Evolutionary conservation across 2,113 vertebrate species (phyloP).

Genomic region (Microcebus griseorufus): DNA sequence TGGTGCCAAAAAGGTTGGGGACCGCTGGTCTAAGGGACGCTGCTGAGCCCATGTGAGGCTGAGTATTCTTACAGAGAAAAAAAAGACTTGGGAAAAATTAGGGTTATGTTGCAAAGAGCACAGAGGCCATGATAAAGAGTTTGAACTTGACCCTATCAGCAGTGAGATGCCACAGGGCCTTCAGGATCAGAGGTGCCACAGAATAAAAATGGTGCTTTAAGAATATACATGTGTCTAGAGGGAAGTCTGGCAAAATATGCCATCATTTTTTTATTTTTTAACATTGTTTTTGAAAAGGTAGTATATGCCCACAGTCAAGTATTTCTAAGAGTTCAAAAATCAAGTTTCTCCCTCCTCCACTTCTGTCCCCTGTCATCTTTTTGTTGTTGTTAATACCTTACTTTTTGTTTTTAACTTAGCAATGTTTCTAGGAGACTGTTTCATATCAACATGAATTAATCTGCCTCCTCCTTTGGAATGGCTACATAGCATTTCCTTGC

Average conservation of each 20-base stretch:
- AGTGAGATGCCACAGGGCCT: background rate
- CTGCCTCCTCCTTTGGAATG: background rate
- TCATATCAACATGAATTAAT: background rate
- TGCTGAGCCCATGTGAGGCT: background rate
- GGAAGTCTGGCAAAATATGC: background rate
- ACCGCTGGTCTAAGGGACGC: background rate
- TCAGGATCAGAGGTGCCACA: background rate
- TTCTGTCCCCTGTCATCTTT: background rate
- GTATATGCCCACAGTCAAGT: background rate
- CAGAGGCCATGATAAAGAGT: background rate
- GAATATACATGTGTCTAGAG: background rate
- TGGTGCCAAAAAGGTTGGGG: too few relatives aligned
- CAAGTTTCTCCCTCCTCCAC: background rate
- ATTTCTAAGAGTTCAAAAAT: background rate
- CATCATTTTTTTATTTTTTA: background rate
- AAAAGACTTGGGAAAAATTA: background rate
- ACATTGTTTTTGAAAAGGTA: background rate
- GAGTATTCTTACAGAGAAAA: background rate
- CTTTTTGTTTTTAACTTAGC: background rate
- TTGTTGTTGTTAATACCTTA: background rate
- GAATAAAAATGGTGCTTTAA: background rate
- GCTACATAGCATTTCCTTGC: background rate
- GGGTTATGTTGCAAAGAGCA: background rate
- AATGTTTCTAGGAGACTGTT: background rate
- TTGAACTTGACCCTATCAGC: background rate